Conservation (phyloP, 2,888 invertebrate species). For the Pyrrhosoma nymphula region DNA sequence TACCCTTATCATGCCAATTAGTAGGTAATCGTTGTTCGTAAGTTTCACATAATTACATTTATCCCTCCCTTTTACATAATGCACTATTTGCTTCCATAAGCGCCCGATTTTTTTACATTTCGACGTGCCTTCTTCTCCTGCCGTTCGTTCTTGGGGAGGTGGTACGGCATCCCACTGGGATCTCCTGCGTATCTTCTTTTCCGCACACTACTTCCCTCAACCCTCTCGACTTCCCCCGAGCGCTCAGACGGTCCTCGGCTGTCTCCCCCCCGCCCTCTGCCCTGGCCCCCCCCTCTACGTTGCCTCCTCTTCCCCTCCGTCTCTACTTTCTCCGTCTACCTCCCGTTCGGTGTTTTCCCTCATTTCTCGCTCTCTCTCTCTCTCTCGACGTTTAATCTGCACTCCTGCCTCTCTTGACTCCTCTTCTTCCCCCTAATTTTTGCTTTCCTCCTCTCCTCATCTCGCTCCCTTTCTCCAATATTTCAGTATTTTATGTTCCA, state of each 20-base stretch:
- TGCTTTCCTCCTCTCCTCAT: not conserved
- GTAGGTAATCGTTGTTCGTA: no score
- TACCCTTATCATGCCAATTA: no score
- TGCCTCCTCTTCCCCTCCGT: not conserved
- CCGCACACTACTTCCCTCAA: not conserved
- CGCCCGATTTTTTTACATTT: not conserved
- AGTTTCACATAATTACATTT: no score
- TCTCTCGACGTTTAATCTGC: not conserved
- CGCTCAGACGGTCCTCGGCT: constrained; percentile 9
- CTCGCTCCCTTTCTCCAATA: not conserved
- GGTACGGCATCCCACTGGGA: not conserved
- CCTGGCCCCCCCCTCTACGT: not conserved
- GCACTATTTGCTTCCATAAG: no score
- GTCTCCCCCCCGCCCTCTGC: not conserved
- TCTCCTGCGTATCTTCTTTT: not conserved
- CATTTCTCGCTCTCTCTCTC: not conserved
- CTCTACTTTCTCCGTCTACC: constrained; percentile 12
- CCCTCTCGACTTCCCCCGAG: not conserved
- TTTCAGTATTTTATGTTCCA: not conserved
- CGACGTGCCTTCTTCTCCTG: not conserved
- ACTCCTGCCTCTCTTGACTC: not conserved
- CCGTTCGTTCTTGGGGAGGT: not conserved
- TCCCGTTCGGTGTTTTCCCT: not conserved
- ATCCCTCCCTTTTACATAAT: no score
- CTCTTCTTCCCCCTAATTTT: not conserved